Evolutionary conservation across 2,888 invertebrate species (phyloP).

Genomic region (Sepioteuthis lessoniana): DNA sequence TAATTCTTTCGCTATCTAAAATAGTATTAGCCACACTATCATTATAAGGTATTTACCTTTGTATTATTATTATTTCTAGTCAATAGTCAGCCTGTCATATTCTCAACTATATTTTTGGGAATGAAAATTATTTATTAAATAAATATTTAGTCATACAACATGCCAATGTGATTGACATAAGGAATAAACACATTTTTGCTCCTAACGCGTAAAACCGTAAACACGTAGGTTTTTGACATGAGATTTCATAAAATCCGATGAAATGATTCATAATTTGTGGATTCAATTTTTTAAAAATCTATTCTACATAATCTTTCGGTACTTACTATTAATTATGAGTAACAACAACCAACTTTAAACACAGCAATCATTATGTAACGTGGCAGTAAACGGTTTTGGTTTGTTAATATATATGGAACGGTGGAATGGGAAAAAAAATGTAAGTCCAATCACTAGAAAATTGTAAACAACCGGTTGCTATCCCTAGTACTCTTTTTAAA

Average conservation of each 20-base stretch:
- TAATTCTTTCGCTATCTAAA: too few species aligned
- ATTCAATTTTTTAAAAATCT: neutral
- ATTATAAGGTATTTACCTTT: too few species aligned
- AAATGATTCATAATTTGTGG: neutral
- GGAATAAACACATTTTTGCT: too few species aligned
- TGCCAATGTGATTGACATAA: too few species aligned
- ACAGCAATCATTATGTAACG: neutral
- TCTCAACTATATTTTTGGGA: too few species aligned
- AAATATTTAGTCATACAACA: too few species aligned
- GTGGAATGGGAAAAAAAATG: neutral
- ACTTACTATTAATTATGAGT: neutral
- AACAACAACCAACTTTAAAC: neutral
- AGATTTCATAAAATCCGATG: neutral
- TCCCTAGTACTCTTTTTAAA: neutral
- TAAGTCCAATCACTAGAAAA: neutral
- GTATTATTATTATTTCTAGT: too few species aligned
- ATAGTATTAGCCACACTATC: too few species aligned
- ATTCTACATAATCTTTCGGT: neutral
- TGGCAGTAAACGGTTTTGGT: neutral
- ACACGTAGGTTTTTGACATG: too few species aligned
- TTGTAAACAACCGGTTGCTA: neutral
- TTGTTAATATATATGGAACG: neutral
- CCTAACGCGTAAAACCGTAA: too few species aligned
- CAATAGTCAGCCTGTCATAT: too few species aligned
- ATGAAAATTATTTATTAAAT: too few species aligned